Percentiles rank a stretch among this genome's conserved stretches.
These are phyloP conservation scores for Tragelaphus buxtoni DNA, from an alignment of 2,113 vertebrate species.

Conservation along the genomic window DNA sequence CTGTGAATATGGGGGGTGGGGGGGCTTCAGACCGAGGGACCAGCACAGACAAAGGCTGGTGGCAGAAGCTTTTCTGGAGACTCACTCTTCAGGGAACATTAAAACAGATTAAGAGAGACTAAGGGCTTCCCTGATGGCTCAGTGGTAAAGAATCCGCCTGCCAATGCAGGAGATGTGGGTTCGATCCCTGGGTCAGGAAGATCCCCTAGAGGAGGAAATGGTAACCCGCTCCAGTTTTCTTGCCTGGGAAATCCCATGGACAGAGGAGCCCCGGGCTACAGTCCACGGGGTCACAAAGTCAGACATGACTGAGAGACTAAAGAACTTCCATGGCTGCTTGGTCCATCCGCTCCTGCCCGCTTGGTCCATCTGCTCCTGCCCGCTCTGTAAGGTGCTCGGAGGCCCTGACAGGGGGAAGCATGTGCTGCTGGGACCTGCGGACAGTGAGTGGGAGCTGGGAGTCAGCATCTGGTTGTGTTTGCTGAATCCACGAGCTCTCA, in stretches of 20 bases:
- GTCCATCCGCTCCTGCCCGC: too few species aligned
- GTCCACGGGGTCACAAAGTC: not conserved
- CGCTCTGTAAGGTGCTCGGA: fast-evolving
- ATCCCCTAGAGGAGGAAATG: not conserved
- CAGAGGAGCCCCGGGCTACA: not conserved
- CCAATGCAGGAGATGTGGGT: not conserved
- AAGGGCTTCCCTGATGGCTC: not conserved
- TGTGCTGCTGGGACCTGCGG: fast-evolving
- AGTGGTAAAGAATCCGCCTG: not conserved
- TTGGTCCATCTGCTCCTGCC: fast-evolving
- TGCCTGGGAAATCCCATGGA: not conserved
- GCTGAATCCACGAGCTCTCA: not conserved
- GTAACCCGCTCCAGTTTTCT: not conserved
- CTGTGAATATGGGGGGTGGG: fast-evolving
- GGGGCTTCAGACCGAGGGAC: not conserved
- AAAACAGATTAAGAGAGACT: not conserved
- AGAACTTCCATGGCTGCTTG: fast-evolving
- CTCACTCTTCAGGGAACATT: not conserved
- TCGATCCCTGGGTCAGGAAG: not conserved
- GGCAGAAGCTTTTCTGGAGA: not conserved
- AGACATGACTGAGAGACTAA: not conserved
- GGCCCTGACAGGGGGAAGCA: fast-evolving
- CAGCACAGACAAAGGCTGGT: fast-evolving
- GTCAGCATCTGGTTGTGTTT: fast-evolving
- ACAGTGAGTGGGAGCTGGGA: not conserved